A percentile compares a stretch with the other conserved stretches of the same genome.
Conservation (phyloP, 2,113 vertebrate genomes). For the Megatriorchis doriae region DNA sequence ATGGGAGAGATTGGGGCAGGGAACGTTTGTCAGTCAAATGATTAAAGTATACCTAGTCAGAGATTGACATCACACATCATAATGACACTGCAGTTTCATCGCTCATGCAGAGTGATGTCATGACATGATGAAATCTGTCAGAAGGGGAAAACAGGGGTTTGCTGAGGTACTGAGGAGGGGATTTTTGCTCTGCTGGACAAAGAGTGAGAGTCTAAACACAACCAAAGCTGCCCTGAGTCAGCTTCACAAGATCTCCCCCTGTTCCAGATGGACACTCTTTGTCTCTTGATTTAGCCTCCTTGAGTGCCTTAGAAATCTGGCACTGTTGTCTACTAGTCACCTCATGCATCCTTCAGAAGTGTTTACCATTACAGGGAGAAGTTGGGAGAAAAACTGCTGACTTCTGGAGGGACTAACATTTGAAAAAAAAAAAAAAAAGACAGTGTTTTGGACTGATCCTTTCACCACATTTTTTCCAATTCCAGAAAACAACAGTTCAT, state of each 20-base stretch:
- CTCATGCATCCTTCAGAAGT: background rate
- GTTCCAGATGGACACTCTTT: slow-evolving; percentile 1
- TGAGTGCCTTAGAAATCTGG: background rate
- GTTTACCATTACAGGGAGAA: background rate
- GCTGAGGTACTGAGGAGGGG: background rate
- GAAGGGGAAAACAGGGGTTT: background rate
- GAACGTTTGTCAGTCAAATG: background rate
- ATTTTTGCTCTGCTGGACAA: background rate
- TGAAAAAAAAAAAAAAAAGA: background rate
- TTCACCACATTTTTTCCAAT: background rate
- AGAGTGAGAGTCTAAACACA: background rate
- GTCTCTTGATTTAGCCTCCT: background rate
- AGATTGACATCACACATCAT: background rate
- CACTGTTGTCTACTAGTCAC: background rate
- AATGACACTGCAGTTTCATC: background rate
- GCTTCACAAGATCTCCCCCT: background rate
- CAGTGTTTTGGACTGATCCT: background rate
- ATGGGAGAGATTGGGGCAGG: background rate
- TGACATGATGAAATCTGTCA: background rate
- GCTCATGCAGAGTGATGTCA: background rate
- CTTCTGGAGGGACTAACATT: background rate
- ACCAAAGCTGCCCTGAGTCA: background rate
- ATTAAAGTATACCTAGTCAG: background rate
- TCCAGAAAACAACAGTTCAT: background rate
- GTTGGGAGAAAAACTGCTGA: background rate